A percentile compares a stretch with the other conserved stretches of the same genome.
Evolutionary conservation across 1,140 invertebrate species (phyloP).

Genomic region (Plutomurus gul): DNA sequence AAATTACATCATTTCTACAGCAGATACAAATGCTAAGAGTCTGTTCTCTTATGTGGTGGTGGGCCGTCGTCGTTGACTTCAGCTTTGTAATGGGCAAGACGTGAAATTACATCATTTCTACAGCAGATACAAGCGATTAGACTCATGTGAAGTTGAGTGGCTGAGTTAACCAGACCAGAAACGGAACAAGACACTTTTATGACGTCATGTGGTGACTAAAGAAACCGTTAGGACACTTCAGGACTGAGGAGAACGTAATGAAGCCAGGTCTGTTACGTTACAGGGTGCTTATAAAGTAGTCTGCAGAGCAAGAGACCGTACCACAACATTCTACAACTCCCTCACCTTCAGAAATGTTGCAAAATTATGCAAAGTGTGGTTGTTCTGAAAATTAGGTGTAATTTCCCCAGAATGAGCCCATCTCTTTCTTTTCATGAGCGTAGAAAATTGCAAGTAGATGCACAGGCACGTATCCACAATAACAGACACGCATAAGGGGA

Average conservation of each 20-base stretch:
- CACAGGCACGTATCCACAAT: too few species aligned
- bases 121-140: slow-evolving; percentile 7
- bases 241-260: neutral
- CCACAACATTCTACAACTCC: neutral
- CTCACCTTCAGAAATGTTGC: neutral
- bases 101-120: slow-evolving; percentile 1
- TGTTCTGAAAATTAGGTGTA: slow-evolving; percentile 26
- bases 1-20: neutral
- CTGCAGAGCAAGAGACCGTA: neutral
- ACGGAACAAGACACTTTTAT: slow-evolving; percentile 6
- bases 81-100: slow-evolving; percentile 14
- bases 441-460: slow-evolving; percentile 11
- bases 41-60: neutral
- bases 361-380: slow-evolving; percentile 29
- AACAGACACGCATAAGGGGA: too few species aligned
- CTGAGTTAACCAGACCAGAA: neutral
- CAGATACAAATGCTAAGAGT: neutral
- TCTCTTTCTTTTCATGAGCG: neutral
- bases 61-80: neutral
- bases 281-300: neutral
- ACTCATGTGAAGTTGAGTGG: neutral
- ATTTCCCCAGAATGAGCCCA: slow-evolving; percentile 13
- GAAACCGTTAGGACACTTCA: slow-evolving; percentile 11
- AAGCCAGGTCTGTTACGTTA: neutral
- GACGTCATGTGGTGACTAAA: slow-evolving; percentile 5